Evolutionary conservation across 2,113 vertebrate genomes (phyloP), one percentile per base, ranked within the genome.

Genomic region (Stegastes partitus): DNA sequence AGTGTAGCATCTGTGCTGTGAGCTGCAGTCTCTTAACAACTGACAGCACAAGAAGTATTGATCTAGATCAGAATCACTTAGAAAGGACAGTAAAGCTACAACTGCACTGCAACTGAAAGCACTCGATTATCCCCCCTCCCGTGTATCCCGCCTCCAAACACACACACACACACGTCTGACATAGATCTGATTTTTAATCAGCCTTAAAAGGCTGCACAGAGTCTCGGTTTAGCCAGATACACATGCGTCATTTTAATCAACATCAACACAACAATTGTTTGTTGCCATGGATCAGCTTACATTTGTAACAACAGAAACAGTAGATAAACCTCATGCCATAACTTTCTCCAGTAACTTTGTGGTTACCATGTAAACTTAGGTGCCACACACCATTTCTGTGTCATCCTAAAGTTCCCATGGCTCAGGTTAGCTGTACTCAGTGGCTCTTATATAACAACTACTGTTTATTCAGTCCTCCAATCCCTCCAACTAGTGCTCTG

Each of bases 391-490:
- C 58, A 26, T 57, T 47, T 31, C 2, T 11, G 8, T 3, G 25
- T 21, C n/a, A 42, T 15, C 68, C 59, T 56, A 23, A 69, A 67
- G 9, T 70, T 23, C 56, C 64, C 45, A 67, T 62, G 49, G 64
- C 50, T 64, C 42, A 1, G 23, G 10, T 47, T 73, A 28, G 25
- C 47, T 15, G 22, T 51, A 34, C 54, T 61, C 44, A 39, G 34
- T 83, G 71, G 65, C 51, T 28, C 18, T 82, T 76, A 67, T 19
- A 45, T 66, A 80, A 84, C 28, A 66, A 74, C 31, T 31, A 47
- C 28, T 80, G 61, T 58, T 79, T 68, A 64, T 81, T 70, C 64
- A 63, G 59, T 51, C 56, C 37, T 39, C 18, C 51, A 73, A 28
- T 85, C 23, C 31, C 49, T 77, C 26, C 44, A 64, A 81, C 53